Base-by-base conservation (phyloP, 30 jellyfish, hydroid and myxozoan species). In the Pseudorhiza aurosa region DNA sequence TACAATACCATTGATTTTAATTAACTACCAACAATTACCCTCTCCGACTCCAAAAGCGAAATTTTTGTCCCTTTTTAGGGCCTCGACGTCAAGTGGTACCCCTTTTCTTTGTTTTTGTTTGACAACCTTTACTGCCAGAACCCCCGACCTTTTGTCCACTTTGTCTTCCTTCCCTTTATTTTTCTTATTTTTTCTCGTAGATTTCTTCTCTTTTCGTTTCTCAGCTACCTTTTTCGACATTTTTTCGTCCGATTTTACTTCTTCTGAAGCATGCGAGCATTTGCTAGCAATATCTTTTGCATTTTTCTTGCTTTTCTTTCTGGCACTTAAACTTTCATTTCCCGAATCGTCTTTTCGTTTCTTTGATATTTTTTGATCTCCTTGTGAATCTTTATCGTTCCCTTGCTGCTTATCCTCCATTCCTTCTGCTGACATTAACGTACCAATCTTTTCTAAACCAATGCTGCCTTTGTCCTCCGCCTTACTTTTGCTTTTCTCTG, bases 71-170 rank as follows among this genome's bases (percentile, higher is more conserved):
- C 4, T 47, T 24, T 70, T 57, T 7, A 70, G 33, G 1, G 32
- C 43, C 8, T 64, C 51, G 29, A 50, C 58, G 18, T 32, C n/a
- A 14, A 36, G 14, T 2, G 56, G n/a, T 47, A 24, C 28, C 75
- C 58, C 32, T 22, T 51, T 73, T 18, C 27, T 6, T 2, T 25
- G 22, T 27, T 46, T 50, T 18, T 30, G 50, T 25, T 39, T 73
- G 0, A 73, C 58, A 14, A 73, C 72, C 26, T 73, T 65, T 14
- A 73, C 46, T 8, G 64, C 65, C n/a, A 73, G 9, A 51, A 73
- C 86, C 0, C 86, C 86, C 17, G 86, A 73, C 27, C 65, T 32
- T 43, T 73, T 73, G 44, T 53, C 86, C 9, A 25, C 25, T 1
- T 53, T 10, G 26, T 42, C 5, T 50, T 33, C 21, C 63, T 21